Evolutionary conservation across 2,797 vertebrate species (phyloP).

Genomic region (Crocodylus rhombifer): DNA sequence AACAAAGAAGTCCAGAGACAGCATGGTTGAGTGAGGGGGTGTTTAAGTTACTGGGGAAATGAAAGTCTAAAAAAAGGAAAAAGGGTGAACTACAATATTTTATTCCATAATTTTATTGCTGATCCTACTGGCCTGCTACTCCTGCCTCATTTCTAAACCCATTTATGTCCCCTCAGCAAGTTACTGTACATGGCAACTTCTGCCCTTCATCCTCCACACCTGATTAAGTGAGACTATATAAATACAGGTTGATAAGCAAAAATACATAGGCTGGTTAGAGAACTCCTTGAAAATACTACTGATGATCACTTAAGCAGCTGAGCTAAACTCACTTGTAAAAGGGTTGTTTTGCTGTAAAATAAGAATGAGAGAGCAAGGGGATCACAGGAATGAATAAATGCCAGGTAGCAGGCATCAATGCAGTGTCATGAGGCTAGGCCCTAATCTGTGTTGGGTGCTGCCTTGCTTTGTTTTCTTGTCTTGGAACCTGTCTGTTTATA

Average conservation of each 20-base stretch:
- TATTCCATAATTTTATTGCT: background rate
- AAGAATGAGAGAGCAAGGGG: background rate
- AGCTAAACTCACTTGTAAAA: background rate
- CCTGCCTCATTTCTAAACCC: fast-evolving
- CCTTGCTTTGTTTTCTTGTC: too few relatives aligned
- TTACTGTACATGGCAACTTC: background rate
- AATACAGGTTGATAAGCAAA: background rate
- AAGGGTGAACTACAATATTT: background rate
- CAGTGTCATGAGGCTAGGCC: too few relatives aligned
- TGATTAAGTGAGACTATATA: background rate
- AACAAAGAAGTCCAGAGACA: background rate
- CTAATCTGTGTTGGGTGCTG: too few relatives aligned
- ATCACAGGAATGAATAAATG: too few relatives aligned
- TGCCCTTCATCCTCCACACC: background rate
- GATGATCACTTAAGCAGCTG: background rate
- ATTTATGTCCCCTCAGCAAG: background rate
- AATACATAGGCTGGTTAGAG: background rate
- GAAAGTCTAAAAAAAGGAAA: background rate
- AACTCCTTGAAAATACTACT: background rate
- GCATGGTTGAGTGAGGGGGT: background rate
- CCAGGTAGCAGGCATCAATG: too few relatives aligned
- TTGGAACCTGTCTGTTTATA: too few relatives aligned
- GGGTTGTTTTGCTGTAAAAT: background rate
- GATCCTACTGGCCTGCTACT: background rate
- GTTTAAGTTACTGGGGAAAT: background rate